Evolutionary conservation across 2,113 vertebrate species (phyloP), one percentile per base, ranked within the genome.

Genomic region (Solea solea): DNA sequence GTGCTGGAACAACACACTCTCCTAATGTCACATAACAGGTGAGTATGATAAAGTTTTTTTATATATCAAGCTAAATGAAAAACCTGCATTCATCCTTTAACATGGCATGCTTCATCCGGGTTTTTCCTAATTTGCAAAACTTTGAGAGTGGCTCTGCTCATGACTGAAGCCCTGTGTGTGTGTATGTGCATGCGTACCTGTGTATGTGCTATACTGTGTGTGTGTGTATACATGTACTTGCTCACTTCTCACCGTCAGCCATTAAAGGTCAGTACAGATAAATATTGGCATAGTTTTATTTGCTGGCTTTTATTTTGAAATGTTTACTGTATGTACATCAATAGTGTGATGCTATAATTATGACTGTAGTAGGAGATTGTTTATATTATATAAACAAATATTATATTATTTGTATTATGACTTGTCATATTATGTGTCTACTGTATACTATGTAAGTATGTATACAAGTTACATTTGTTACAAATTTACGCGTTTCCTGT

Each of bases 121-220:
- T n/a, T 84, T 51, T 72, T 56, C 28, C 28, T 78, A 51, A 89
- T 92, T 92, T 92, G 90, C 90, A n/a, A 93, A 83, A 58, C 39
- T 49, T 3, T 74, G 79, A 88, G 88, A 90, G 87, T 84, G 85
- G 79, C 75, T 67, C 49, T 44, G 69, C 58, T 34, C 46, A 34
- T 34, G 28, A 34, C 28, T 34, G 28, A 5, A 34, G 28, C 28
- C 28, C 5, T 61, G 41, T 73, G 72, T 51, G 50, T 45, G 44
- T 81, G 57, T 45, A n/a, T 66, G 54, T 53, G 51, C 40, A 40
- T 34, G 52, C 12, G 13, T 60, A 27, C 16, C 58, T 60, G 42
- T 45, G 12, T 4, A 42, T 45, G n/a, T 16, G 4, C 11, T n/a
- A 21, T 61, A 46, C n/a, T 46, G 21, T 64, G 45, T 69, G 69